Conservation (phyloP, 2,888 invertebrate genomes). For the Catocala fraxini region DNA sequence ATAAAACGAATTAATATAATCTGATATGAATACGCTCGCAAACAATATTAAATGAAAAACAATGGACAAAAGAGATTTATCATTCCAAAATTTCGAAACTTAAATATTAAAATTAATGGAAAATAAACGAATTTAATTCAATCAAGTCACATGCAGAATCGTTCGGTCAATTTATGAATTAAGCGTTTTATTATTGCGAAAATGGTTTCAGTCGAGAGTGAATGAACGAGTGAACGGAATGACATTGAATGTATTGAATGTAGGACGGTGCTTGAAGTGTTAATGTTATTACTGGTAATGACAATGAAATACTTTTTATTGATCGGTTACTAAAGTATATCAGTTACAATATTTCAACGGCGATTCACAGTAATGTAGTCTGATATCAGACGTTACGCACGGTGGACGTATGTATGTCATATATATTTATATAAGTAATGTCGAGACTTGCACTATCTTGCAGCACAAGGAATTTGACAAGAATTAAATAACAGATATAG, state of each 20-base stretch:
- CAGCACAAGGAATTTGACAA: too few relatives aligned
- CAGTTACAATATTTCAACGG: background rate
- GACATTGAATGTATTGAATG: slow-evolving; percentile 10
- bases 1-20: background rate
- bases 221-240: slow-evolving; percentile 27
- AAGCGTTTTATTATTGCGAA: slow-evolving; percentile 27
- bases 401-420: too few relatives aligned
- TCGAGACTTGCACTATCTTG: too few relatives aligned
- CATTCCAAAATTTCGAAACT: slow-evolving; percentile 10
- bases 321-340: too few relatives aligned
- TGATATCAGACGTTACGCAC: too few relatives aligned
- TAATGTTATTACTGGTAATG: slow-evolving; percentile 2
- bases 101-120: slow-evolving; percentile 34
- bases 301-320: background rate
- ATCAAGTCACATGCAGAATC: slow-evolving; percentile 20
- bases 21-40: background rate
- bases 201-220: slow-evolving; percentile 24
- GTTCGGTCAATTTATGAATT: slow-evolving; percentile 37
- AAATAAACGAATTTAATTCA: slow-evolving; percentile 31
- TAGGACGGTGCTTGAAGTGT: background rate
- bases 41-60: slow-evolving; percentile 1
- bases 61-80: slow-evolving; percentile 17
- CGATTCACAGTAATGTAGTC: background rate
- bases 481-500: too few relatives aligned
- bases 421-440: too few relatives aligned